phyloP scores from a whole-genome alignment of 2,113 vertebrate genomes.

The Sterrhoptilus dennistouni region DNA sequence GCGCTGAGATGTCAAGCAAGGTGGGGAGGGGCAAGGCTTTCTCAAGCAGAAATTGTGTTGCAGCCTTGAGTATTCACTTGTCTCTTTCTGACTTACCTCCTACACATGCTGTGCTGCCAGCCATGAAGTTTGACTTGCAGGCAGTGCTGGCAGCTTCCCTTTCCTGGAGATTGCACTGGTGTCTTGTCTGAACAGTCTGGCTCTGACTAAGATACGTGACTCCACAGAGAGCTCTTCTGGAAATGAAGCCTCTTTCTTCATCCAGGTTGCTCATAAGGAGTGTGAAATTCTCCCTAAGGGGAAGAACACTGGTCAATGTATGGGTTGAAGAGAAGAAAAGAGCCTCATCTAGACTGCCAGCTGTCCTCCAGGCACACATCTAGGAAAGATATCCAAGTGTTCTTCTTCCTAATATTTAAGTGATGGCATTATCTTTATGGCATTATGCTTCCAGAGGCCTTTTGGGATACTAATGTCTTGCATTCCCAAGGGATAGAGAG shows the following conservation, averaged over 20 bases:
- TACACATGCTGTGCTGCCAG: neutral
- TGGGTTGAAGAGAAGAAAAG: neutral
- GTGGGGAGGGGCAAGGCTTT: neutral
- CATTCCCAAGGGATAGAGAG: neutral
- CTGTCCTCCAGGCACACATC: neutral
- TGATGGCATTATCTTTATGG: neutral
- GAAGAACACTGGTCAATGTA: fast-evolving
- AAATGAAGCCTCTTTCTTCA: neutral
- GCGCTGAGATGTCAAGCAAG: neutral
- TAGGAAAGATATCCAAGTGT: neutral
- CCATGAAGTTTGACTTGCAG: neutral
- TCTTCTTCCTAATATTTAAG: neutral
- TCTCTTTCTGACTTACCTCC: neutral
- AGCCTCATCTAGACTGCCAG: neutral
- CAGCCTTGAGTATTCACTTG: neutral
- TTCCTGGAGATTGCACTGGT: neutral
- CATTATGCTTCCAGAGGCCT: neutral
- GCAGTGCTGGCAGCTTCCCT: neutral
- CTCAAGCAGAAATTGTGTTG: neutral
- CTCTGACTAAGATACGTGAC: neutral
- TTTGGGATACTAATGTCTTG: neutral
- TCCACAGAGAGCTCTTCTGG: neutral
- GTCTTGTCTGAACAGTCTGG: neutral
- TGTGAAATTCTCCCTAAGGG: neutral
- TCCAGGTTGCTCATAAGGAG: neutral